A percentile compares a stretch with the other conserved stretches of the same genome.
phyloP scores from a whole-genome alignment of 2,113 vertebrate genomes.

The Ranitomeya variabilis region DNA sequence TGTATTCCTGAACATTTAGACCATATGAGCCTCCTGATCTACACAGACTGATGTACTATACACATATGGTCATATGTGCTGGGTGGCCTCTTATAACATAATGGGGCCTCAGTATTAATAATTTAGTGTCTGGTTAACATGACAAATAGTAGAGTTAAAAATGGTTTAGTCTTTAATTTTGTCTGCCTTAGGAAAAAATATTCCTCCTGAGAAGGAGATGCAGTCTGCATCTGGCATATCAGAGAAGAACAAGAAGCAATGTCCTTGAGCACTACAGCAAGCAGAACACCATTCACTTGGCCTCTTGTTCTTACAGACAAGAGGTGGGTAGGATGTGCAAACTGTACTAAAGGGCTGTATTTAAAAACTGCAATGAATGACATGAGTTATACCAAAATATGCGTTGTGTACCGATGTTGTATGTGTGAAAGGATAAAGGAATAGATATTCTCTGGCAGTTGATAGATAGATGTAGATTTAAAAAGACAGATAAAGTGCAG shows the following conservation, averaged over 20 bases:
- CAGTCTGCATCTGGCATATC: not conserved
- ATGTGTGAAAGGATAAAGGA: not conserved
- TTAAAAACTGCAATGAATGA: not conserved
- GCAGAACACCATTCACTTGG: not conserved
- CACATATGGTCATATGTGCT: too few relatives aligned
- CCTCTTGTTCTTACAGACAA: not conserved
- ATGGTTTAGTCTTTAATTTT: not conserved
- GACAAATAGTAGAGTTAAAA: not conserved
- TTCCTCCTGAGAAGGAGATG: too few relatives aligned
- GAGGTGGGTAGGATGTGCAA: not conserved
- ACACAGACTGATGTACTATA: too few relatives aligned
- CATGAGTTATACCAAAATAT: not conserved
- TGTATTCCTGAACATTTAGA: too few relatives aligned
- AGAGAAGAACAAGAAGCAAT: not conserved
- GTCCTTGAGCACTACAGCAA: slow-evolving; percentile 10
- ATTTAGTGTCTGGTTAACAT: not conserved
- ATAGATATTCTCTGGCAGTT: too few relatives aligned
- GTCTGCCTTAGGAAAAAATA: not conserved
- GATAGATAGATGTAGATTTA: too few relatives aligned
- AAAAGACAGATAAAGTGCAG: too few relatives aligned
- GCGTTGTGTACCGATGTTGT: not conserved
- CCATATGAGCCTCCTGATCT: too few relatives aligned
- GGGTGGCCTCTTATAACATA: not conserved
- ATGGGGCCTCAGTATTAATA: not conserved
- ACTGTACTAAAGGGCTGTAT: not conserved